phyloP scores from a whole-genome alignment of 2,797 vertebrate genomes.

The Mus spretus region DNA sequence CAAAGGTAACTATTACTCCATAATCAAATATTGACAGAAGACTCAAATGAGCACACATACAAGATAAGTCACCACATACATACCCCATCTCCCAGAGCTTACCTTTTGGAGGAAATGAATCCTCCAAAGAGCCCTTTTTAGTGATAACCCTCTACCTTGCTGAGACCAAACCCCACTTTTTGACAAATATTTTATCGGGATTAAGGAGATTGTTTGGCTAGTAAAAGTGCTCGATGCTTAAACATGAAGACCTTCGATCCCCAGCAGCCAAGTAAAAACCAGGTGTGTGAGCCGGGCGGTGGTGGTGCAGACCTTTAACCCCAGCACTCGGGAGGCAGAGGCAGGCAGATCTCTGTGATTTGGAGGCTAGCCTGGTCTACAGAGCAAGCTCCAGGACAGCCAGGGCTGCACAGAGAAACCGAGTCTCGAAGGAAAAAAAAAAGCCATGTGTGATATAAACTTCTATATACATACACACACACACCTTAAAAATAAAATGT shows the following conservation, averaged over 20 bases:
- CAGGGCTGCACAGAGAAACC: not conserved
- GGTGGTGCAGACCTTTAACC: not conserved
- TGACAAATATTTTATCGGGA: not conserved
- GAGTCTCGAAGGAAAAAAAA: not conserved
- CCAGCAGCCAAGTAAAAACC: not conserved
- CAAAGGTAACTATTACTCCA: slow-evolving; percentile 50
- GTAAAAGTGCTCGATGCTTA: not conserved
- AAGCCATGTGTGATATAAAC: not conserved
- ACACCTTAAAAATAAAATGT: not conserved
- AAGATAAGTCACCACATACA: not conserved
- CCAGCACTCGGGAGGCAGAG: not conserved
- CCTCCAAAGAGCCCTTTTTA: not conserved
- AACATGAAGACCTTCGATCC: not conserved
- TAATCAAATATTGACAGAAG: slow-evolving; percentile 43
- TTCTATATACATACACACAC: not conserved
- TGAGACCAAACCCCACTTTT: not conserved
- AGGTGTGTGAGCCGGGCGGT: not conserved
- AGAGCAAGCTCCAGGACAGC: not conserved
- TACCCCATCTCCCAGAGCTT: not conserved
- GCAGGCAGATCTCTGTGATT: not conserved
- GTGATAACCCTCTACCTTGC: not conserved
- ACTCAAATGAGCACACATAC: slow-evolving; percentile 19
- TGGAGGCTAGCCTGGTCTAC: not conserved
- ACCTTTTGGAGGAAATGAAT: not conserved
- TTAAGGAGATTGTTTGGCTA: not conserved